Evolutionary conservation across 30 jellyfish, hydroid and myxozoan species (phyloP).

Genomic region (Aurelia sp.): DNA sequence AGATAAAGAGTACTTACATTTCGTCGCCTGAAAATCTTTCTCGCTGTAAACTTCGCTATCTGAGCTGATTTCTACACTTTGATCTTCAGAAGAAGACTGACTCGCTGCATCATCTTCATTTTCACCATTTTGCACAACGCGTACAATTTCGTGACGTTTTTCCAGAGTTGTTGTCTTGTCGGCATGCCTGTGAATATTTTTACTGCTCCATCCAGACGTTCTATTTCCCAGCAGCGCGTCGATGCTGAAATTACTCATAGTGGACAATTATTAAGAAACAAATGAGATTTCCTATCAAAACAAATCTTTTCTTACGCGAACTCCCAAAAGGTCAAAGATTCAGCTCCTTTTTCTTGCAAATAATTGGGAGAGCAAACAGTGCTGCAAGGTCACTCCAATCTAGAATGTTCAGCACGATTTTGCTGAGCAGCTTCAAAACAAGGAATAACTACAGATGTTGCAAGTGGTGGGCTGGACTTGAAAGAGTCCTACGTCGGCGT

Average conservation of each 20-base stretch:
- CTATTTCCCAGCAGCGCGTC: conserved; percentile 78
- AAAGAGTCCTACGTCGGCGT: no score
- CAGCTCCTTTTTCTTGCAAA: no score
- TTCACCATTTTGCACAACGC: background rate
- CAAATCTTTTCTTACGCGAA: background rate
- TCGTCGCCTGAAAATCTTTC: conserved; percentile 11
- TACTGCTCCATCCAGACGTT: background rate
- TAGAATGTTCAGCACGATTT: no score
- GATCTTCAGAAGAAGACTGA: background rate
- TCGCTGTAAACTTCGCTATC: conserved; percentile 65
- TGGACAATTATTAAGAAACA: background rate
- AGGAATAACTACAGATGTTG: no score
- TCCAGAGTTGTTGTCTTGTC: background rate
- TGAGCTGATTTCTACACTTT: conserved; percentile 27
- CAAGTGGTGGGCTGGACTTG: no score
- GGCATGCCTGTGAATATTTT: background rate
- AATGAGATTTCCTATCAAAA: background rate
- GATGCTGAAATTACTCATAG: conserved; percentile 73
- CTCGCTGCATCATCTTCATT: background rate
- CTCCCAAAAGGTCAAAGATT: background rate
- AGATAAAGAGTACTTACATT: background rate
- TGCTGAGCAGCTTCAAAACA: no score
- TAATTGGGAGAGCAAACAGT: no score
- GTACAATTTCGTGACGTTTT: conserved; percentile 3
- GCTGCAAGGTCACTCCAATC: no score